phyloP scores from a whole-genome alignment of 2,797 vertebrate genomes.

The Strix occidentalis region DNA sequence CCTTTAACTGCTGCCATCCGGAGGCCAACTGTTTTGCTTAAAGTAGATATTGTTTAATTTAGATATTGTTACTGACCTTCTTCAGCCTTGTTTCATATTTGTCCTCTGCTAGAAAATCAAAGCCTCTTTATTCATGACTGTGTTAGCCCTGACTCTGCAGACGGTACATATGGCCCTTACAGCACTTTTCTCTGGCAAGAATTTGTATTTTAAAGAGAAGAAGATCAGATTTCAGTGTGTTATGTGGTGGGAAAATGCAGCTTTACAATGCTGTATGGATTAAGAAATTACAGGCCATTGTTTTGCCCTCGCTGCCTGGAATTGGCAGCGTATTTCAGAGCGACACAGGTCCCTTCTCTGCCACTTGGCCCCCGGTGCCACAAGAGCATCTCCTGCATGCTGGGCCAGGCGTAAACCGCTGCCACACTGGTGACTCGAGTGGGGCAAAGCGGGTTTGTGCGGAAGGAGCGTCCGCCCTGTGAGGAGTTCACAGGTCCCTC shows the following conservation, averaged over 20 bases:
- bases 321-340: neutral
- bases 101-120: neutral
- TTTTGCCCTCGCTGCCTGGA: neutral
- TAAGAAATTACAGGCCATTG: neutral
- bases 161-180: neutral
- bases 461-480: neutral
- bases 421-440: rapidly evolving
- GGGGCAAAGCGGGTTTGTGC: neutral
- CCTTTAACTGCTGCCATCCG: constrained; percentile 52
- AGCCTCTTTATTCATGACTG: neutral
- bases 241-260: neutral
- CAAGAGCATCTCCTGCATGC: neutral
- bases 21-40: constrained; percentile 28
- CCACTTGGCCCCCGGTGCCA: neutral
- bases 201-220: neutral
- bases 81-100: neutral
- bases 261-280: constrained; percentile 10
- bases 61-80: neutral
- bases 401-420: neutral
- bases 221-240: constrained; percentile 34
- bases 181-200: constrained; percentile 2
- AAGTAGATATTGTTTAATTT: neutral
- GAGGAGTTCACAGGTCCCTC: rapidly evolving
- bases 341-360: neutral
- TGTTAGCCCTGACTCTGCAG: neutral